Conservation (phyloP, 2,797 vertebrate species). For the Oophaga sylvatica region DNA sequence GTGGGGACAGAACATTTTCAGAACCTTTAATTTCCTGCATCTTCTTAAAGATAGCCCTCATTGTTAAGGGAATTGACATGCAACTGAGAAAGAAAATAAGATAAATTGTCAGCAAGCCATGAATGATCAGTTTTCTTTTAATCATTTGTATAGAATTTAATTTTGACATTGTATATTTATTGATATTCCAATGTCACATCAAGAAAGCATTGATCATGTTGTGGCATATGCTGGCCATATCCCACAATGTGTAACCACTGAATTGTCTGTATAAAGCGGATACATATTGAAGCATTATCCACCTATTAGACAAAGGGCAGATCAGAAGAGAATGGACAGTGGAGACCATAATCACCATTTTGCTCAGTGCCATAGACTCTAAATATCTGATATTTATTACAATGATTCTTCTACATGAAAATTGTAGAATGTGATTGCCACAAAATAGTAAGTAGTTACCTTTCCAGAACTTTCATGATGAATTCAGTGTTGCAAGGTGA, state of each 20-base stretch:
- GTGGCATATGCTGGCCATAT: too few species aligned
- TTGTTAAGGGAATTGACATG: slow-evolving; percentile 82
- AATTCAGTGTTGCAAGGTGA: slow-evolving; percentile 71
- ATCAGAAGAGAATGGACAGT: too few species aligned
- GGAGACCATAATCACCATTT: too few species aligned
- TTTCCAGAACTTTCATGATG: slow-evolving; percentile 71
- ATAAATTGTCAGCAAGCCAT: not conserved
- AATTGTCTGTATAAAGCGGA: too few species aligned
- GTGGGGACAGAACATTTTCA: not conserved
- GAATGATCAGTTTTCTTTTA: not conserved
- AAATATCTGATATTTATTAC: not conserved
- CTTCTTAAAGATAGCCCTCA: slow-evolving; percentile 74
- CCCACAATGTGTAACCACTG: too few species aligned
- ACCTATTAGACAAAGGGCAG: too few species aligned
- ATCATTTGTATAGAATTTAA: not conserved
- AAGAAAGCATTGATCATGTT: too few species aligned
- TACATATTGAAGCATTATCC: too few species aligned
- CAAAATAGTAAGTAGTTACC: slow-evolving; percentile 66
- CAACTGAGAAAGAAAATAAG: slow-evolving; percentile 69
- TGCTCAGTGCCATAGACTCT: too few species aligned
- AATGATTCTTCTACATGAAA: not conserved
- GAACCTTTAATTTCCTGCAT: slow-evolving; percentile 64
- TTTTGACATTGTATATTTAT: not conserved
- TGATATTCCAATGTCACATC: too few species aligned
- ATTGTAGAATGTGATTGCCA: too few species aligned